Evolutionary conservation across 2,888 invertebrate genomes (phyloP), one percentile per base, ranked within the genome.

Genomic region (Drosophila ustulata): DNA sequence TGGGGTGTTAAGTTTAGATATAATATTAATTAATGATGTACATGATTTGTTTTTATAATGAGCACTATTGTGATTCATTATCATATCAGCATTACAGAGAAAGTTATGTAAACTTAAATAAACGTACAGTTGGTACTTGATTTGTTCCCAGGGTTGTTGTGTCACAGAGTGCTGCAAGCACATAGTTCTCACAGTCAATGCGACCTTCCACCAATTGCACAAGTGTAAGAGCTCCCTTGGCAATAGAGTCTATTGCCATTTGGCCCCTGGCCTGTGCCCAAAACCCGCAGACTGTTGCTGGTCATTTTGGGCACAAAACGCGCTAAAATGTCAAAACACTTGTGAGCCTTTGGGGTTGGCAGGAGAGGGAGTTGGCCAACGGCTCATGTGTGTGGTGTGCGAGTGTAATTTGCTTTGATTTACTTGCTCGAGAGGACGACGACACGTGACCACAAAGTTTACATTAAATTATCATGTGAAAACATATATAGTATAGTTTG

Each of bases 221-320:
- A 81, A 84, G 89, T 84, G 85, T 87, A 89, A 89, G 89, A 71
- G 85, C 75, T 87, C 87, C 89, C 87, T 71, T 80, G 87, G 73
- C 66, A 80, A 82, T 79, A 71, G 69, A 73, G 71, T 72, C 51
- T 63, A n/a, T 67, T 73, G 66, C 52, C 53, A 46, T 45, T 50
- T 53, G 51, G 41, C 53, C 59, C 51, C 30, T 56, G 58, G 46
- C 25, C 58, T 25, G 37, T 49, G 5, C n/a, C 55, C 9, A 53
- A 55, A 43, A 55, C 43, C 55, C 43, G 32, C 43, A 30, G 43
- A 45, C 43, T 51, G 51, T 51, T 51, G 76, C 71, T 78, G 89
- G 86, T 89, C 83, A 86, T 83, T 88, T 86, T 68, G 71, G 41
- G 64, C 64, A 67, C 53, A 75, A 74, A 85, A 82, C 65, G 77